Percentiles rank a stretch among this genome's conserved stretches.
phyloP scores from a whole-genome alignment of 1,140 invertebrate genomes.

The Lepidostoma basale region DNA sequence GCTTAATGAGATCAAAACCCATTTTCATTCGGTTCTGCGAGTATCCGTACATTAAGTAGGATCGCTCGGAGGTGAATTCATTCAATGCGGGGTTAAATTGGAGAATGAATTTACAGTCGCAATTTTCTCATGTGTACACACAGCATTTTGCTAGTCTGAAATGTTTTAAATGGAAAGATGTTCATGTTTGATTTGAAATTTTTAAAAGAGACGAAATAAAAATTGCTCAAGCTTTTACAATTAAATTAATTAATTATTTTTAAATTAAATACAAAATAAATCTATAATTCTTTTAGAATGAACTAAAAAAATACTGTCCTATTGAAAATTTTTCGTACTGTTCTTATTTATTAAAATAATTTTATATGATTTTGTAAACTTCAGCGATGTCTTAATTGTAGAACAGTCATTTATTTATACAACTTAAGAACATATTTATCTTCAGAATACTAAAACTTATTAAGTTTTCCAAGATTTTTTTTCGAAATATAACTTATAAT shows the following conservation, averaged over 20 bases:
- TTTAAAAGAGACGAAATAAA: not conserved
- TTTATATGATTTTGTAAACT: no score
- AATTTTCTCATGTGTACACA: not conserved
- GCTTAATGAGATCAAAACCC: slow-evolving; percentile 41
- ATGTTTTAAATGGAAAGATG: not conserved
- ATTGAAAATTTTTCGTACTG: no score
- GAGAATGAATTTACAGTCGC: not conserved
- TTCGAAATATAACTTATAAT: no score
- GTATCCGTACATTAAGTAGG: slow-evolving; percentile 12
- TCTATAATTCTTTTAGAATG: not conserved
- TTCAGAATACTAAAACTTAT: no score
- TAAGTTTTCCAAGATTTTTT: no score
- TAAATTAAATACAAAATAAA: not conserved
- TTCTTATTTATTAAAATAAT: no score
- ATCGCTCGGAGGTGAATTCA: not conserved
- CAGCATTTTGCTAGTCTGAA: not conserved
- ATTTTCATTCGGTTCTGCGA: slow-evolving; percentile 35
- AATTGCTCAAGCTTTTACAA: not conserved
- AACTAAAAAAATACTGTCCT: no score
- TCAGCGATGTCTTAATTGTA: no score
- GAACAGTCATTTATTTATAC: no score
- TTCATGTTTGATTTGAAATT: not conserved
- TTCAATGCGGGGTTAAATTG: slow-evolving; percentile 14
- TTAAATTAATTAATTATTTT: not conserved
- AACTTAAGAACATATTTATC: no score